Conservation (phyloP, 2,888 invertebrate genomes). For the Sclerodermus sp. region DNA sequence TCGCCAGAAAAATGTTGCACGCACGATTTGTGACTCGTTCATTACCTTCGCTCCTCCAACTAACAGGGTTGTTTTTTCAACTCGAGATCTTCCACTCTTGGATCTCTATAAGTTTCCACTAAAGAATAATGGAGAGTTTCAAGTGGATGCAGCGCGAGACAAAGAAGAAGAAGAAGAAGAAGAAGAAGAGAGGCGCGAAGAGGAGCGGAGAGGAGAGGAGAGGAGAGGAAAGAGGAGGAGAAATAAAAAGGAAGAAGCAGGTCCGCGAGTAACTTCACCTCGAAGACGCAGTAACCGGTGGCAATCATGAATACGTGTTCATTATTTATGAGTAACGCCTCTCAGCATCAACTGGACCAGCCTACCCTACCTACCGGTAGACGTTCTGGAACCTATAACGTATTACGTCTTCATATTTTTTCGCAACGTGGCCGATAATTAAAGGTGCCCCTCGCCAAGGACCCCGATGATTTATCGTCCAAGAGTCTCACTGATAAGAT, state of each 20-base stretch:
- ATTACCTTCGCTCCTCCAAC: too few relatives aligned
- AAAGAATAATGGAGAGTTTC: too few relatives aligned
- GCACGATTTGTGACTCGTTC: too few relatives aligned
- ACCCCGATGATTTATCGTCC: slow-evolving; percentile 46
- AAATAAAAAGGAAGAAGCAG: background rate
- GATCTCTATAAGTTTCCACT: too few relatives aligned
- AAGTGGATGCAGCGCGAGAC: too few relatives aligned
- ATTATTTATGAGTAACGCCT: slow-evolving; percentile 48
- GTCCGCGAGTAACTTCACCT: background rate
- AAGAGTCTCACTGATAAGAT: slow-evolving; percentile 44
- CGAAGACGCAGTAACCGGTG: slow-evolving; percentile 36
- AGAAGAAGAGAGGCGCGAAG: too few relatives aligned
- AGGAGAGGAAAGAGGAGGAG: background rate
- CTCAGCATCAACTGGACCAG: slow-evolving; percentile 42
- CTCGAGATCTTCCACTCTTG: too few relatives aligned
- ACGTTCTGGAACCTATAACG: slow-evolving; percentile 38
- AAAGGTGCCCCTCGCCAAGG: slow-evolving; percentile 45
- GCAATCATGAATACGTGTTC: slow-evolving; percentile 43
- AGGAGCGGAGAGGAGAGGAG: too few relatives aligned
- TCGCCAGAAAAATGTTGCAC: too few relatives aligned
- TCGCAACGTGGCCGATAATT: slow-evolving; percentile 42
- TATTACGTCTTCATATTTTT: slow-evolving; percentile 53
- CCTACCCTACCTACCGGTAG: slow-evolving; percentile 38
- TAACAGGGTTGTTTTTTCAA: too few relatives aligned
- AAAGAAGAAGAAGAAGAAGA: too few relatives aligned